Percentiles rank a stretch among this genome's conserved stretches.
Evolutionary conservation across 2,888 invertebrate species (phyloP).

Genomic region (Plebejus anna): DNA sequence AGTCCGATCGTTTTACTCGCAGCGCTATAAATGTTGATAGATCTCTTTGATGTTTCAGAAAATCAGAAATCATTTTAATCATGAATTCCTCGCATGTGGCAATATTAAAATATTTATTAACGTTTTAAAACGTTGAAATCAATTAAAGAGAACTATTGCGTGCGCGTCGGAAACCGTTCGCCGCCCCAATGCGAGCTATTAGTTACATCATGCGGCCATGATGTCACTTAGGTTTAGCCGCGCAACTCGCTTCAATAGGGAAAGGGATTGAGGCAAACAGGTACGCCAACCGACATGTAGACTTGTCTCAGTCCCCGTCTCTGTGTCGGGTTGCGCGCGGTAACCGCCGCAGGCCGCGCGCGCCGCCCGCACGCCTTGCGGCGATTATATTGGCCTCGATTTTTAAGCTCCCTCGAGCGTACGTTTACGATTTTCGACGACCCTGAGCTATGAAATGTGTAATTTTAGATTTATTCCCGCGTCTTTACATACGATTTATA

Average conservation of each 20-base stretch:
- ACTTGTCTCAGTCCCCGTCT: neutral
- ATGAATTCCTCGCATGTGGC: neutral
- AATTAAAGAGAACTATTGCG: conserved; percentile 1
- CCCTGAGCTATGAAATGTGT: conserved; percentile 76
- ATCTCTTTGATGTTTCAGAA: neutral
- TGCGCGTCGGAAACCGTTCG: conserved; percentile 43
- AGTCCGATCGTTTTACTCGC: neutral
- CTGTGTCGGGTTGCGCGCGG: conserved; percentile 29
- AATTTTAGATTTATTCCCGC: conserved; percentile 54
- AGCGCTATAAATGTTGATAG: neutral
- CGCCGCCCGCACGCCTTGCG: conserved; percentile 45
- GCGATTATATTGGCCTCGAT: conserved; percentile 74
- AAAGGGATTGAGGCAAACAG: neutral
- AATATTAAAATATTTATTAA: neutral
- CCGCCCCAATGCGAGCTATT: conserved; percentile 54
- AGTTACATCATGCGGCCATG: conserved; percentile 78
- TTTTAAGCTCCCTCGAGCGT: conserved; percentile 58
- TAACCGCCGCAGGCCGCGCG: conserved; percentile 53
- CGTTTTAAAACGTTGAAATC: neutral
- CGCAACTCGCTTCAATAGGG: conserved; percentile 39
- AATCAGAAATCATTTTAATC: neutral
- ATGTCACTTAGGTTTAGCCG: conserved; percentile 65
- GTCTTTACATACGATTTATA: conserved; percentile 42
- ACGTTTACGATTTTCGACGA: conserved; percentile 52
- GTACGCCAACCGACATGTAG: neutral